Conservation (phyloP, 2,888 invertebrate species). For the Cryptocephalus moraei region DNA sequence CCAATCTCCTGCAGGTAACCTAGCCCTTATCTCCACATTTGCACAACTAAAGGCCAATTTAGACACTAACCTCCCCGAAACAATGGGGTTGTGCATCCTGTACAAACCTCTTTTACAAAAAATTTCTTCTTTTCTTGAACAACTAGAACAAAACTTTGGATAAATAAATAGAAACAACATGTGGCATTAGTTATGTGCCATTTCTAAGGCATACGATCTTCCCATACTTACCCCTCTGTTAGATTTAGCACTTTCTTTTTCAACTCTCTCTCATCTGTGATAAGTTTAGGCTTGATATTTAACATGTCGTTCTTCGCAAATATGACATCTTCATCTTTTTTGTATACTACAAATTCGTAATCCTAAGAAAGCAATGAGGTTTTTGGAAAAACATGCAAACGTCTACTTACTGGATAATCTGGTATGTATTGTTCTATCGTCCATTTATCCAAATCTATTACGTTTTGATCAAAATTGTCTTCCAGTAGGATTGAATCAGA, state of each 20-base stretch:
- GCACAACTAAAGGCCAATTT: conserved; percentile 40
- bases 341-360: conserved; percentile 40
- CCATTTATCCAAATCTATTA: conserved; percentile 37
- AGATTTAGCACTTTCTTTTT: conserved; percentile 33
- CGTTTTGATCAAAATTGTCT: conserved; percentile 44
- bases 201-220: background rate
- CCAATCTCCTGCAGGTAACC: conserved; percentile 47
- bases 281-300: conserved; percentile 32
- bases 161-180: too few relatives aligned
- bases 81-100: conserved; percentile 34
- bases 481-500: conserved; percentile 42
- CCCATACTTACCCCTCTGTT: conserved; percentile 27
- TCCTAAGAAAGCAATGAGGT: conserved; percentile 27
- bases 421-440: conserved; percentile 48
- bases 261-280: conserved; percentile 21
- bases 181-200: too few relatives aligned
- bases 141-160: conserved; percentile 11
- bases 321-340: conserved; percentile 30
- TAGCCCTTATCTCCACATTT: conserved; percentile 42
- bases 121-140: conserved; percentile 7
- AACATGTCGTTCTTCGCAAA: conserved; percentile 24
- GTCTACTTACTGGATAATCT: conserved; percentile 33
- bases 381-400: conserved; percentile 1
- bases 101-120: conserved; percentile 7
- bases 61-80: conserved; percentile 40